phyloP scores from a whole-genome alignment of 2,113 vertebrate genomes.

The Bostrychus sinensis region DNA sequence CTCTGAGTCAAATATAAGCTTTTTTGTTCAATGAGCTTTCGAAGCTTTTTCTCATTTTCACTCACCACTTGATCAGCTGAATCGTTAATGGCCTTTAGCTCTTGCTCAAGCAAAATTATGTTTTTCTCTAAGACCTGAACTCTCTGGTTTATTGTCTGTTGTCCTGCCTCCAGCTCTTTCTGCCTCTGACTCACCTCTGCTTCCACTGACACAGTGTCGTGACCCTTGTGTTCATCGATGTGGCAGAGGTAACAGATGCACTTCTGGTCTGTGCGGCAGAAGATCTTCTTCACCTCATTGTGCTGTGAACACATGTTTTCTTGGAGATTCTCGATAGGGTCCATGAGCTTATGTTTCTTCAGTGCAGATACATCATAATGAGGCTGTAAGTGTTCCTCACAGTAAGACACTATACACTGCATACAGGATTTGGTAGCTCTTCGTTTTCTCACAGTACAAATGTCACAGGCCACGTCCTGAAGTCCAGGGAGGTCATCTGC shows the following conservation, averaged over 20 bases:
- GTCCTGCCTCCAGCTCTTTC: constrained; percentile 4
- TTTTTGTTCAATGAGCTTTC: background rate
- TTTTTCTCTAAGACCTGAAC: background rate
- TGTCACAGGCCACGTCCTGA: background rate
- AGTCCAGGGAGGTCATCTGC: background rate
- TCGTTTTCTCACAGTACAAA: background rate
- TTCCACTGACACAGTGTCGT: constrained; percentile 19
- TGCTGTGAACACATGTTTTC: constrained; percentile 27
- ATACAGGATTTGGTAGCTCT: background rate
- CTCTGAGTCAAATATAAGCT: background rate
- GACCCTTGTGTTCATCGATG: constrained; percentile 21
- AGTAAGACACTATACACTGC: background rate
- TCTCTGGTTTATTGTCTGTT: background rate
- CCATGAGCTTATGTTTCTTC: background rate
- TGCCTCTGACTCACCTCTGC: constrained; percentile 15
- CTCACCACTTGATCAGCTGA: background rate
- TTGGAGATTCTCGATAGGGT: constrained; percentile 4
- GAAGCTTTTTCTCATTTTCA: background rate
- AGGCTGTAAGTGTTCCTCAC: background rate
- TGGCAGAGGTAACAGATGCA: constrained; percentile 31
- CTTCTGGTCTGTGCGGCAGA: constrained; percentile 23
- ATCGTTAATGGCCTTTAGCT: background rate
- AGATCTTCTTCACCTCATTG: constrained; percentile 26
- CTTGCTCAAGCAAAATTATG: background rate
- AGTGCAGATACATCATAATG: background rate